These are phyloP conservation scores for Theristicus caerulescens DNA, from an alignment of 2,113 vertebrate genomes.

Conservation along the genomic window DNA sequence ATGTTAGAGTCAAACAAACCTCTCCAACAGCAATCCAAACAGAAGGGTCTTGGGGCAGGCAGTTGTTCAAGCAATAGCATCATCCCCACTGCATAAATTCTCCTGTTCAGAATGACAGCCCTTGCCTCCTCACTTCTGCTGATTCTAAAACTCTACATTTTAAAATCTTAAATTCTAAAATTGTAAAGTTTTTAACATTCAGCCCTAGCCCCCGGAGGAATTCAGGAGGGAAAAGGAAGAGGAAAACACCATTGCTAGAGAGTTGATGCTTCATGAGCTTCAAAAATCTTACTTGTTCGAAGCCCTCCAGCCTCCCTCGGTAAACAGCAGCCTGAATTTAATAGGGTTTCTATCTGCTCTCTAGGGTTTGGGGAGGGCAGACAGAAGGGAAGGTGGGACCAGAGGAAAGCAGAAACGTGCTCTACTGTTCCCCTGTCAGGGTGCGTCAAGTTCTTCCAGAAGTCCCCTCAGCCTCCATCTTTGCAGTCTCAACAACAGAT, in stretches of 20 bases:
- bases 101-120: neutral
- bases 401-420: neutral
- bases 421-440: neutral
- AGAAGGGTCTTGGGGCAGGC: neutral
- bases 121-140: neutral
- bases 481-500: constrained; percentile 23
- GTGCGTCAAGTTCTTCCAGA: neutral
- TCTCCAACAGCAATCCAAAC: neutral
- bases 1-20: neutral
- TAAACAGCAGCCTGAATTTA: neutral
- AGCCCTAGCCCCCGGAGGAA: neutral
- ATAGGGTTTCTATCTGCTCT: neutral
- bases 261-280: neutral
- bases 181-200: neutral
- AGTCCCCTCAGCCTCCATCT: neutral
- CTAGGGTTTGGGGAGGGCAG: neutral
- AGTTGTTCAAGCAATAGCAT: constrained; percentile 7
- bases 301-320: neutral
- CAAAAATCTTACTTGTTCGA: neutral
- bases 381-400: neutral
- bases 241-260: neutral
- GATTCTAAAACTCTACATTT: neutral
- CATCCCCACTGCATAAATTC: neutral
- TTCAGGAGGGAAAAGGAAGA: neutral
- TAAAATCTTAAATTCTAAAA: neutral